A percentile compares a stretch with the other conserved stretches of the same genome.
Conservation (phyloP, 1,140 invertebrate genomes). For the Potamilus streckersoni region DNA sequence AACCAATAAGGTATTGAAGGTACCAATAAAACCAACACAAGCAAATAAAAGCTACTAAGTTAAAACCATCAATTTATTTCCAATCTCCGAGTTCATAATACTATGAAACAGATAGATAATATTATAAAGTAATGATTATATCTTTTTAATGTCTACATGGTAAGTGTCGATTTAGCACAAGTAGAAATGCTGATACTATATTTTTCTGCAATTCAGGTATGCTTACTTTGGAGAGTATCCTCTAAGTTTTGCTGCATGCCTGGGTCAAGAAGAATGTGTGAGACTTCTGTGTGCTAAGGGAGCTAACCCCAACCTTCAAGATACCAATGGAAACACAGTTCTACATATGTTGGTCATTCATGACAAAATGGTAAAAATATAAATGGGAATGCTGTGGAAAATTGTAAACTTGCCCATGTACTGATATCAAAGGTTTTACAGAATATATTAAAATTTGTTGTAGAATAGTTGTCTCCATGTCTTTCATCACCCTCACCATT, state of each 20-base stretch:
- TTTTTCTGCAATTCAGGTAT: conserved; percentile 70
- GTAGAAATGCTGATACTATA: too few species aligned
- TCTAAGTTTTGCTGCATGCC: conserved; percentile 93
- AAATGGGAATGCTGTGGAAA: background rate
- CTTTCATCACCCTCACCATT: too few species aligned
- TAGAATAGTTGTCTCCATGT: too few species aligned
- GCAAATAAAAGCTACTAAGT: too few species aligned
- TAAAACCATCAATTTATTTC: too few species aligned
- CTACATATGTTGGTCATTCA: conserved; percentile 98
- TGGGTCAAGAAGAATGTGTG: conserved; percentile 97
- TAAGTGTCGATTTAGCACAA: too few species aligned
- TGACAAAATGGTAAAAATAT: conserved; percentile 81
- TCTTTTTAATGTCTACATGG: too few species aligned
- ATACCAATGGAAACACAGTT: conserved; percentile 97
- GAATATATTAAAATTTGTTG: background rate
- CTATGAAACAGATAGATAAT: too few species aligned
- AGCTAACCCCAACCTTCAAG: conserved; percentile 93
- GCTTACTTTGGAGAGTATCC: conserved; percentile 99
- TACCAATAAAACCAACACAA: too few species aligned
- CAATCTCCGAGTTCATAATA: too few species aligned
- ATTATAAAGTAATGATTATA: too few species aligned
- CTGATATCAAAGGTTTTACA: background rate
- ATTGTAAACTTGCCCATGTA: background rate
- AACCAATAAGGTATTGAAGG: too few species aligned
- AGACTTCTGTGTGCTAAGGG: conserved; percentile 88